Percentiles rank a stretch among this genome's conserved stretches.
phyloP scores from a whole-genome alignment of 2,797 vertebrate genomes.

The Danio jaintianensis region DNA sequence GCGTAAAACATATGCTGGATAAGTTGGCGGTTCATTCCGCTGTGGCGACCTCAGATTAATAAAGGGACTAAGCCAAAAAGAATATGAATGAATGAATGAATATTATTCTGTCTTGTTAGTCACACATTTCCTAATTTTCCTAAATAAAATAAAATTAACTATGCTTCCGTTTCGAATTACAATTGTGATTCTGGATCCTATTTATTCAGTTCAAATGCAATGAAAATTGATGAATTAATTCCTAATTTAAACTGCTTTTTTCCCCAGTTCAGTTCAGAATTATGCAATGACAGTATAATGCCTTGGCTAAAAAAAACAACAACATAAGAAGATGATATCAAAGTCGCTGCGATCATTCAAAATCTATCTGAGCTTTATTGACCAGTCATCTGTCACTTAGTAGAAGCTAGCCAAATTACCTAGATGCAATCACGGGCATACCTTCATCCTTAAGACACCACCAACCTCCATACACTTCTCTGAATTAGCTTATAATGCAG shows the following conservation, averaged over 20 bases:
- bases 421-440: neutral
- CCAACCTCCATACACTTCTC: neutral
- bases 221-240: neutral
- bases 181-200: neutral
- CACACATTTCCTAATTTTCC: neutral
- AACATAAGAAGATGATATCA: neutral
- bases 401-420: neutral
- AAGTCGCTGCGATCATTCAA: neutral
- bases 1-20: too few species aligned
- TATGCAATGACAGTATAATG: too few species aligned
- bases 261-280: neutral
- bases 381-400: neutral
- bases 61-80: too few species aligned
- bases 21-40: too few species aligned
- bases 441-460: neutral
- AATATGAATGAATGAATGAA: too few species aligned
- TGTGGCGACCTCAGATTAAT: too few species aligned
- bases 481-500: constrained; percentile 45
- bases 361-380: neutral
- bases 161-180: neutral
- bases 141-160: neutral
- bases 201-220: neutral
- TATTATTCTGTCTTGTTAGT: too few species aligned
- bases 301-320: neutral
- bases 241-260: neutral